Conservation (phyloP, 2,113 vertebrate genomes). For the Anoura caudifer region DNA sequence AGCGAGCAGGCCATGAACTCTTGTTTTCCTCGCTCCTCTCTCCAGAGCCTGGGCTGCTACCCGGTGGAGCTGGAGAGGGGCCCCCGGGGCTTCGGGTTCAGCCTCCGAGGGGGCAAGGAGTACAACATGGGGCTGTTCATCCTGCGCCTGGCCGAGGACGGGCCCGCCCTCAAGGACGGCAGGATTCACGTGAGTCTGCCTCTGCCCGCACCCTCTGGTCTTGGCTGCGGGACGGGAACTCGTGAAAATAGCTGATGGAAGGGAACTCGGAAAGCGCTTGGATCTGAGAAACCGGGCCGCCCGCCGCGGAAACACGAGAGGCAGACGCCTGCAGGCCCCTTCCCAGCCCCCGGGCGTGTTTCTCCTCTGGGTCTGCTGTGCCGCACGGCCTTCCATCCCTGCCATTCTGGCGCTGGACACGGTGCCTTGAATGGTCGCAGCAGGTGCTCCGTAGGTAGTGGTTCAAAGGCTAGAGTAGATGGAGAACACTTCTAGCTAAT, state of each 20-base stretch:
- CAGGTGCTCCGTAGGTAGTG: not conserved
- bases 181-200: slow-evolving; percentile 90
- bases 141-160: slow-evolving; percentile 94
- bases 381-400: not conserved
- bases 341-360: too few relatives aligned
- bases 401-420: not conserved
- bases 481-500: not conserved
- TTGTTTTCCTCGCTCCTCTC: fast-evolving
- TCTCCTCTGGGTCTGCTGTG: fast-evolving
- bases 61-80: slow-evolving; percentile 94
- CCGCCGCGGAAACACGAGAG: not conserved
- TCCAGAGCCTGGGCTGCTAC: slow-evolving; percentile 86
- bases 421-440: not conserved
- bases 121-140: slow-evolving; percentile 99
- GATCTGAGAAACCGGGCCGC: not conserved
- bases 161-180: slow-evolving; percentile 92
- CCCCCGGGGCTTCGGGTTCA: slow-evolving; percentile 95
- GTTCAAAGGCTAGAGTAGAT: not conserved
- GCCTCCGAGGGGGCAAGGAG: slow-evolving; percentile 96
- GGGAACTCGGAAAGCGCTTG: not conserved
- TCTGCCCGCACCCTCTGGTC: fast-evolving
- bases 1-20: not conserved
- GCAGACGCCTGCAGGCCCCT: too few relatives aligned
- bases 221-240: not conserved
- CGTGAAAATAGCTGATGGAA: not conserved